Percentiles rank a stretch among this genome's conserved stretches.
phyloP scores from a whole-genome alignment of 2,113 vertebrate genomes.

The Dissostichus mawsoni region DNA sequence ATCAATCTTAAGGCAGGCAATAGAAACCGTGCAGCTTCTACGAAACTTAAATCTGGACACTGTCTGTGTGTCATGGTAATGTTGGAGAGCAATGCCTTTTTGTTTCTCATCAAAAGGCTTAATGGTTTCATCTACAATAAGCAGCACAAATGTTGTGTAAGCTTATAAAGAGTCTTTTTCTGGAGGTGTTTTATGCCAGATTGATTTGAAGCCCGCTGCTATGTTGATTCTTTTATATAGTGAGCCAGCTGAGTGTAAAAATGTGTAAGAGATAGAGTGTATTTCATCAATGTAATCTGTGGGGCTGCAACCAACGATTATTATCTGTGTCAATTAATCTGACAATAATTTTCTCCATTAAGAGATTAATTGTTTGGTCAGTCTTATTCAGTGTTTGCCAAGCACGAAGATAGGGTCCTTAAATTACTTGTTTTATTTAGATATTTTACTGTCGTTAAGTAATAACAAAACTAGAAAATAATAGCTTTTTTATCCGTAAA shows the following conservation, averaged over 20 bases:
- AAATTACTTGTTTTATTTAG: too few species aligned
- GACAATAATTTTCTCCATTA: too few species aligned
- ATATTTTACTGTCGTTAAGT: too few species aligned
- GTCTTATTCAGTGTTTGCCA: too few species aligned
- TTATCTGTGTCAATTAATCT: too few species aligned
- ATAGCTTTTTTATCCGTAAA: too few species aligned
- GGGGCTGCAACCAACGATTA: too few species aligned
- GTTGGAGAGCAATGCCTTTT: slow-evolving; percentile 20
- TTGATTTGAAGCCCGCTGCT: slow-evolving; percentile 52
- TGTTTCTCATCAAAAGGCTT: slow-evolving; percentile 59
- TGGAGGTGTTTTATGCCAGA: slow-evolving; percentile 30
- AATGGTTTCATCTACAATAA: slow-evolving; percentile 42
- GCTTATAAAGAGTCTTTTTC: slow-evolving; percentile 29
- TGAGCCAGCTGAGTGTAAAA: background rate
- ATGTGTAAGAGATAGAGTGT: slow-evolving; percentile 7
- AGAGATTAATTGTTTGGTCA: too few species aligned
- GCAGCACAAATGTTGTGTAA: slow-evolving; percentile 37
- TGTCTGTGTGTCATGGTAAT: slow-evolving; percentile 20
- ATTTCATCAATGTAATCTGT: background rate
- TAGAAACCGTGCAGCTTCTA: slow-evolving; percentile 40
- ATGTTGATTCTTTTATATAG: slow-evolving; percentile 7
- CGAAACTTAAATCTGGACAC: slow-evolving; percentile 48
- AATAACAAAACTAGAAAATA: too few species aligned
- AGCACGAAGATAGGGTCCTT: too few species aligned
- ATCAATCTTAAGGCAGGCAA: slow-evolving; percentile 75